Evolutionary conservation across 2,888 invertebrate species (phyloP).

Genomic region (Tenodera sinensis): DNA sequence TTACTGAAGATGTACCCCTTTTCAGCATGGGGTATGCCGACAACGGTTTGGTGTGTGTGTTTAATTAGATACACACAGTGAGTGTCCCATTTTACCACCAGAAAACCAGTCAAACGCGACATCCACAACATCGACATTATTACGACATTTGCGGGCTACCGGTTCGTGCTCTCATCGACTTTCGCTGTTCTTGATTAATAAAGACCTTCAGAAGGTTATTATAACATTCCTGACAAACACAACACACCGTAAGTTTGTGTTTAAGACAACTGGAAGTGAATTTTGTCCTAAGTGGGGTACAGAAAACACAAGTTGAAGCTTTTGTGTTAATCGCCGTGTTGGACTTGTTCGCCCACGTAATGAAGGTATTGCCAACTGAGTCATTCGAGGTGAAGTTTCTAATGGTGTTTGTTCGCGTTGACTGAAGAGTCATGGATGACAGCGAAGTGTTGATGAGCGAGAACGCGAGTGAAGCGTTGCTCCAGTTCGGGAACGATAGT

Average conservation of each 20-base stretch:
- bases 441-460: neutral
- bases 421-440: neutral
- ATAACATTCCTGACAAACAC: too few species aligned
- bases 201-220: neutral
- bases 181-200: neutral
- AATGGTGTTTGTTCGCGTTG: neutral
- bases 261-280: too few species aligned
- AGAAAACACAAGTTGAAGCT: neutral
- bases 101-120: neutral
- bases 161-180: neutral
- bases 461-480: neutral
- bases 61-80: too few species aligned
- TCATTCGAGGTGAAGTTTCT: neutral
- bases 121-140: neutral
- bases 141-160: neutral
- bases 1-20: too few species aligned
- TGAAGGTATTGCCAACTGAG: neutral
- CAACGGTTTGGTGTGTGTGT: too few species aligned
- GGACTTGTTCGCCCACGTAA: neutral
- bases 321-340: neutral
- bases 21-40: too few species aligned
- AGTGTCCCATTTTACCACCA: too few species aligned
- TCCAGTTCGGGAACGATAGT: neutral
- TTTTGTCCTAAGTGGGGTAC: neutral
- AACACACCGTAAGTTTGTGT: neutral